Evolutionary conservation across 1,140 invertebrate genomes (phyloP).

Genomic region (Caenorhabditis inopinata): DNA sequence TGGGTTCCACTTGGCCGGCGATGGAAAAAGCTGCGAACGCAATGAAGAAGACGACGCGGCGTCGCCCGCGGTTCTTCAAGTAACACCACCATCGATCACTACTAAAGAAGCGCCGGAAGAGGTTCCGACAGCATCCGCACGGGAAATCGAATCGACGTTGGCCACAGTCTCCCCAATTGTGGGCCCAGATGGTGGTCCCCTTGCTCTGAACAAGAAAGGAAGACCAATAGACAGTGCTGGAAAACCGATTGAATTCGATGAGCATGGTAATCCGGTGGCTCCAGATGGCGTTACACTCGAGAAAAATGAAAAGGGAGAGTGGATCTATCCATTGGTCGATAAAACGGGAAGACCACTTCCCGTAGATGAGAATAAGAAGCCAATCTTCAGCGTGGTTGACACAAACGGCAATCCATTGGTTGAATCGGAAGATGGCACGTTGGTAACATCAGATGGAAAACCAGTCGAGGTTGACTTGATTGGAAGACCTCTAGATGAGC

Average conservation of each 20-base stretch:
- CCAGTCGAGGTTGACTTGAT: slow-evolving; percentile 30
- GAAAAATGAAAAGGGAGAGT: slow-evolving; percentile 54
- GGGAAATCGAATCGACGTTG: slow-evolving; percentile 2
- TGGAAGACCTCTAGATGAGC: slow-evolving; percentile 32
- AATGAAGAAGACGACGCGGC: slow-evolving; percentile 44
- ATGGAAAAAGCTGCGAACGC: slow-evolving; percentile 54
- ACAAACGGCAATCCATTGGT: slow-evolving; percentile 20
- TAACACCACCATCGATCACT: slow-evolving; percentile 45
- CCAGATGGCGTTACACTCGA: slow-evolving; percentile 53
- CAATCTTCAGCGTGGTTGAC: slow-evolving; percentile 48
- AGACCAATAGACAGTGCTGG: slow-evolving; percentile 36
- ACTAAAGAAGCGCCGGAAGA: slow-evolving; percentile 44
- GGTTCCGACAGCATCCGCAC: slow-evolving; percentile 35
- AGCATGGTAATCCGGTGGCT: slow-evolving; percentile 46
- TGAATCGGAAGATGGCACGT: slow-evolving; percentile 22
- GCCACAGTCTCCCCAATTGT: slow-evolving; percentile 40
- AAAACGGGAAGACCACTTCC: slow-evolving; percentile 43
- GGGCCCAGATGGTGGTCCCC: slow-evolving; percentile 52
- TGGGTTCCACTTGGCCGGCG: slow-evolving; percentile 54
- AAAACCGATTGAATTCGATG: slow-evolving; percentile 34
- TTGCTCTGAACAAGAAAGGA: slow-evolving; percentile 41
- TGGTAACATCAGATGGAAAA: slow-evolving; percentile 27
- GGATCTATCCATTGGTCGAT: slow-evolving; percentile 53
- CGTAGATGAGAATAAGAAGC: slow-evolving; percentile 42
- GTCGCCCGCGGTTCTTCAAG: slow-evolving; percentile 33